Conservation (phyloP, 2,888 invertebrate species). For the Strigamia transsilvanica region DNA sequence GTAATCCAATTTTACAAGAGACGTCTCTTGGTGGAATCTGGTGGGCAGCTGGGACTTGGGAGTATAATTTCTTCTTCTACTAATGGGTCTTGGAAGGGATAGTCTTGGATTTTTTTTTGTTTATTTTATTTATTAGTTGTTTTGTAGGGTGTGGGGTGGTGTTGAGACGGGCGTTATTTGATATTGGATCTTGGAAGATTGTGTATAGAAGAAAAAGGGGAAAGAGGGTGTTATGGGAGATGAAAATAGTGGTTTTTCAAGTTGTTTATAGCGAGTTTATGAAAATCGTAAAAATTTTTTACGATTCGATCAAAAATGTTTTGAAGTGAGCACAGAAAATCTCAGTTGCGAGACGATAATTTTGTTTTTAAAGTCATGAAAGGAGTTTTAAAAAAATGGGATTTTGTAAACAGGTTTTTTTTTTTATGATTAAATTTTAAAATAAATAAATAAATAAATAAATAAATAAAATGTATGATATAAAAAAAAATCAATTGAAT, state of each 20-base stretch:
- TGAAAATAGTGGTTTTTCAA: background rate
- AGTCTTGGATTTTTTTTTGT: background rate
- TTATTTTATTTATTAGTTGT: background rate
- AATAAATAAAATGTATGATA: background rate
- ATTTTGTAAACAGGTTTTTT: background rate
- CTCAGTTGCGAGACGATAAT: slow-evolving; percentile 1
- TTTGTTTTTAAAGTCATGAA: slow-evolving; percentile 13
- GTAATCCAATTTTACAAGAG: slow-evolving; percentile 15
- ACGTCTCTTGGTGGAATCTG: slow-evolving; percentile 10
- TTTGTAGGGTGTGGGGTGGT: background rate
- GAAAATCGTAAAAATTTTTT: slow-evolving; percentile 2
- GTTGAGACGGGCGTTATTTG: background rate
- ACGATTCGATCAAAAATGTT: slow-evolving; percentile 14
- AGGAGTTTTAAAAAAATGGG: background rate
- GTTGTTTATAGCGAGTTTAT: background rate
- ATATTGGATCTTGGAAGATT: slow-evolving; percentile 5
- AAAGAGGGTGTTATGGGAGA: background rate
- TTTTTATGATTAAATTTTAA: background rate
- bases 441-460: background rate
- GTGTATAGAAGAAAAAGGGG: background rate
- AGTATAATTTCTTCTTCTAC: slow-evolving; percentile 4
- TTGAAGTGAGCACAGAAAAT: slow-evolving; percentile 10
- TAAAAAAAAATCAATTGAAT: background rate
- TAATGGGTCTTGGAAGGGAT: slow-evolving; percentile 3
- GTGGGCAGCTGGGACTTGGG: slow-evolving; percentile 14